These are phyloP conservation scores for Melikaiella ostensackeni DNA, from an alignment of 2,888 invertebrate species.

Conservation along the genomic window DNA sequence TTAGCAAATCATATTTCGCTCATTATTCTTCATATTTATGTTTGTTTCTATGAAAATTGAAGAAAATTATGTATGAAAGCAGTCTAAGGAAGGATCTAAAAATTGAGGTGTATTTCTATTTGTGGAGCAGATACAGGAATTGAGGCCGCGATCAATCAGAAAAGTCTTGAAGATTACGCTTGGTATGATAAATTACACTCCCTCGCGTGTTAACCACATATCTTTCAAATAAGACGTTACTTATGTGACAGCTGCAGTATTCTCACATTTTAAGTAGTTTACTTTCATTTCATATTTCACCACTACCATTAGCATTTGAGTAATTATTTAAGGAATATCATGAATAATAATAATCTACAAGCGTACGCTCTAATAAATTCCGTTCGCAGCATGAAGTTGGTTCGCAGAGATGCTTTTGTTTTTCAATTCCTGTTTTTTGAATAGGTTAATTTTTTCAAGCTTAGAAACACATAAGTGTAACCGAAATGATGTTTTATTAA, in stretches of 20 bases:
- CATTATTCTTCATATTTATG: background rate
- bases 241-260: background rate
- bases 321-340: no score
- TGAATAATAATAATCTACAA: no score
- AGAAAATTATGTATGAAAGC: background rate
- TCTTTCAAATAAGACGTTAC: constrained; percentile 9
- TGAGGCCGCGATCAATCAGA: constrained; percentile 1
- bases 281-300: background rate
- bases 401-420: no score
- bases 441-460: no score
- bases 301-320: no score
- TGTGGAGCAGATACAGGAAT: background rate
- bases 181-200: constrained; percentile 8
- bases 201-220: background rate
- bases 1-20: background rate
- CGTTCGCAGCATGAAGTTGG: no score
- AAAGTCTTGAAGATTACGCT: constrained; percentile 20
- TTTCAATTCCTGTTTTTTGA: no score
- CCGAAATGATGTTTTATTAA: no score
- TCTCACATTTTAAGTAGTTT: constrained; percentile 3
- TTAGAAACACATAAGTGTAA: no score
- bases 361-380: no score
- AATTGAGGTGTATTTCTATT: background rate
- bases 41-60: background rate
- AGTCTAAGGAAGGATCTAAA: background rate